These are phyloP conservation scores for Cheilosia vernalis DNA, from an alignment of 2,888 invertebrate species.

Conservation along the genomic window DNA sequence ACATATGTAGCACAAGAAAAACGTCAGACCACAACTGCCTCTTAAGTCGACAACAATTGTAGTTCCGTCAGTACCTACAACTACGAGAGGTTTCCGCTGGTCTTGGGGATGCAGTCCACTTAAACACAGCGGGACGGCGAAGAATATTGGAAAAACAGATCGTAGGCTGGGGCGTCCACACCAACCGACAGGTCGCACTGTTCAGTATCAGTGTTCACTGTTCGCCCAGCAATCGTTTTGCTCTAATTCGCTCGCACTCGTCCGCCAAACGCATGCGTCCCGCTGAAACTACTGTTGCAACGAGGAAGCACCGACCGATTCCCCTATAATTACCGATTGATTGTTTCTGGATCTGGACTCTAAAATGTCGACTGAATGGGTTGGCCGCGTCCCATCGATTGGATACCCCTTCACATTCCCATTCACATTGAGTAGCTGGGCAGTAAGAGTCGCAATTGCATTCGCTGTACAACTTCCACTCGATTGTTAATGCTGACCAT, in stretches of 20 bases:
- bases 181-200: slow-evolving; percentile 14
- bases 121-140: too few species aligned
- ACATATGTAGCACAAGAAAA: too few species aligned
- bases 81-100: too few species aligned
- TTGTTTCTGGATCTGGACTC: neutral
- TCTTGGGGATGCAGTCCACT: too few species aligned
- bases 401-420: slow-evolving; percentile 18
- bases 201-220: neutral
- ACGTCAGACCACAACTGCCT: too few species aligned
- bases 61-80: too few species aligned
- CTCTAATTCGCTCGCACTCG: slow-evolving; percentile 42
- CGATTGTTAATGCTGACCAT: slow-evolving; percentile 7
- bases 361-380: slow-evolving; percentile 43
- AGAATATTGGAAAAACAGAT: too few species aligned
- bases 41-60: too few species aligned
- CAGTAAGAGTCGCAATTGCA: slow-evolving; percentile 32
- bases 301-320: slow-evolving; percentile 4
- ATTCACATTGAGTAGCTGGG: neutral
- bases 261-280: slow-evolving; percentile 21
- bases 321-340: slow-evolving; percentile 44
- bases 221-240: slow-evolving; percentile 1
- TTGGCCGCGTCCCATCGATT: slow-evolving; percentile 27
- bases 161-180: too few species aligned
- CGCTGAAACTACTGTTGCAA: slow-evolving; percentile 13
- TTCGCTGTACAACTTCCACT: slow-evolving; percentile 52